Percentiles rank a stretch among this genome's conserved stretches.
Evolutionary conservation across 2,113 vertebrate species (phyloP).

Genomic region (Dasypus novemcinctus): DNA sequence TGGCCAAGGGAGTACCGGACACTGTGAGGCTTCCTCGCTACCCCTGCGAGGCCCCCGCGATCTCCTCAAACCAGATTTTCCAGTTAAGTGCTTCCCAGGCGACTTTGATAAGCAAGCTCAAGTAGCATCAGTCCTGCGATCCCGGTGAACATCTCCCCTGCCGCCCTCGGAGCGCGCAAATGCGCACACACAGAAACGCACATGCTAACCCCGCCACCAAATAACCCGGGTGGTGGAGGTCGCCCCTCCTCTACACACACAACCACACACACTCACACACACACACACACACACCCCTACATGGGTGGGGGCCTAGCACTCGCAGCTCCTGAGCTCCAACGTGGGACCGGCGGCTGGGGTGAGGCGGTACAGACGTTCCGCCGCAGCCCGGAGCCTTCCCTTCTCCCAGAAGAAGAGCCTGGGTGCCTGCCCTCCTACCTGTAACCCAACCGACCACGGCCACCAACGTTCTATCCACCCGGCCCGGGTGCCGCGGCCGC

Average conservation of each 20-base stretch:
- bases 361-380: background rate
- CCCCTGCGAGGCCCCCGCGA: background rate
- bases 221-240: background rate
- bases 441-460: slow-evolving; percentile 45
- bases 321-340: background rate
- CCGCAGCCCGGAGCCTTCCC: background rate
- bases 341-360: background rate
- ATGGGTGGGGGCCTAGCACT: background rate
- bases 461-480: slow-evolving; percentile 37
- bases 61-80: slow-evolving; percentile 67
- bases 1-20: background rate
- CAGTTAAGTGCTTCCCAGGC: slow-evolving; percentile 58
- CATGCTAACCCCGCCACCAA: background rate
- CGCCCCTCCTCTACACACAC: background rate
- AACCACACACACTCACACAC: background rate
- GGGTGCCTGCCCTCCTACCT: slow-evolving; percentile 62
- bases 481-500: background rate
- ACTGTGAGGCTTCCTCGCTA: background rate
- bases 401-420: background rate
- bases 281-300: background rate
- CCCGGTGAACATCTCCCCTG: background rate
- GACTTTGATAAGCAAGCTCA: slow-evolving; percentile 14
- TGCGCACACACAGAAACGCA: background rate
- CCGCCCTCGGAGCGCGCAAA: background rate
- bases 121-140: slow-evolving; percentile 9